These are phyloP conservation scores for Umimayanthus kanabou DNA, from an alignment of 92 coral and sea anemone species.

Conservation along the genomic window DNA sequence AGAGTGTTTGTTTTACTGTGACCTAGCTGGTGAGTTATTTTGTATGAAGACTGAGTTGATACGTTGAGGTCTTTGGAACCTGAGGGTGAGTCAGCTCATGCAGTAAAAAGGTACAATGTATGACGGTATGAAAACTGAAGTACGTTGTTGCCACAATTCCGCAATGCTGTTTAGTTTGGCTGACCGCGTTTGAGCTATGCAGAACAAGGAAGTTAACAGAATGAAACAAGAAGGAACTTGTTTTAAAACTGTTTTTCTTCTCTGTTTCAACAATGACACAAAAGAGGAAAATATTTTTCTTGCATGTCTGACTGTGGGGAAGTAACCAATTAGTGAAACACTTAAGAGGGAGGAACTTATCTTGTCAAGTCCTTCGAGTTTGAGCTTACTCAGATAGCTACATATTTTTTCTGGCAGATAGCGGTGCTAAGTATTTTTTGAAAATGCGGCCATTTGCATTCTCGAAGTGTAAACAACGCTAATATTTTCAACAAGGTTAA, in stretches of 20 bases:
- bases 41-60: neutral
- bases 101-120: neutral
- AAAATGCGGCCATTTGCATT: neutral
- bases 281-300: neutral
- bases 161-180: neutral
- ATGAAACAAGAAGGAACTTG: constrained; percentile 1
- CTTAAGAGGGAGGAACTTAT: no score
- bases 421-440: neutral
- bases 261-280: neutral
- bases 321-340: neutral
- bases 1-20: neutral
- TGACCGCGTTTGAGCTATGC: neutral
- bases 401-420: no score
- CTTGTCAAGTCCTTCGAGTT: neutral
- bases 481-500: neutral
- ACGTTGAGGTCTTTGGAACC: neutral
- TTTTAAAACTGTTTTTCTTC: neutral
- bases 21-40: neutral
- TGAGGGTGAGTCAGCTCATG: neutral
- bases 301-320: neutral
- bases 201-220: neutral
- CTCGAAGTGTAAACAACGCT: neutral
- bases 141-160: neutral
- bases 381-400: no score
- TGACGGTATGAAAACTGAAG: neutral